Conservation (phyloP, 2,113 vertebrate species). For the Nibea coibor region DNA sequence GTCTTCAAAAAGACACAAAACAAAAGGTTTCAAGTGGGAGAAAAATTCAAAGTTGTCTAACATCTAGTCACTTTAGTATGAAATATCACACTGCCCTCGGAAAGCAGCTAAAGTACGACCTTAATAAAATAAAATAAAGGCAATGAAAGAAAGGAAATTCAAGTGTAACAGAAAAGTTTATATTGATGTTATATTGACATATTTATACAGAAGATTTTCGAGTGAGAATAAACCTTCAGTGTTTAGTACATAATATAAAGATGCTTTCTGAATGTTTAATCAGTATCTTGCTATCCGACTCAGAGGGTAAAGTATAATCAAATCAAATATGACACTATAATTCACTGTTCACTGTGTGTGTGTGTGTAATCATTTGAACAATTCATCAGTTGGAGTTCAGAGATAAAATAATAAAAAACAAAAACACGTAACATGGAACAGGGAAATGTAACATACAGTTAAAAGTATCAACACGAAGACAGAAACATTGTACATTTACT, state of each 20-base stretch:
- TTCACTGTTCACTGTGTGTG: conserved; percentile 57
- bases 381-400: conserved; percentile 50
- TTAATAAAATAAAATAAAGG: conserved; percentile 52
- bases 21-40: conserved; percentile 24
- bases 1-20: conserved; percentile 29
- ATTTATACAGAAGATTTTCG: conserved; percentile 68
- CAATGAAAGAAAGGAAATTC: conserved; percentile 57
- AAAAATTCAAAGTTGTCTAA: conserved; percentile 25
- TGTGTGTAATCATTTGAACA: conserved; percentile 55
- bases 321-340: conserved; percentile 50
- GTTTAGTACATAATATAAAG: conserved; percentile 73
- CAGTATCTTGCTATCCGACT: conserved; percentile 92
- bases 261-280: conserved; percentile 85
- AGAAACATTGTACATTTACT: conserved; percentile 61
- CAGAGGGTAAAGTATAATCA: conserved; percentile 89
- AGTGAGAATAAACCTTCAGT: conserved; percentile 58
- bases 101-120: conserved; percentile 62
- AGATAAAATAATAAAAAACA: conserved; percentile 1
- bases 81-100: conserved; percentile 67
- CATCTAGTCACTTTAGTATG: conserved; percentile 70
- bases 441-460: conserved; percentile 45
- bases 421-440: conserved; percentile 16
- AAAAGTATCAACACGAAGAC: conserved; percentile 54
- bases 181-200: conserved; percentile 75
- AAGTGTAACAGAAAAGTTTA: conserved; percentile 81